These are phyloP conservation scores for Drosophila suboccidentalis DNA, from an alignment of 2,888 invertebrate genomes.

Conservation along the genomic window DNA sequence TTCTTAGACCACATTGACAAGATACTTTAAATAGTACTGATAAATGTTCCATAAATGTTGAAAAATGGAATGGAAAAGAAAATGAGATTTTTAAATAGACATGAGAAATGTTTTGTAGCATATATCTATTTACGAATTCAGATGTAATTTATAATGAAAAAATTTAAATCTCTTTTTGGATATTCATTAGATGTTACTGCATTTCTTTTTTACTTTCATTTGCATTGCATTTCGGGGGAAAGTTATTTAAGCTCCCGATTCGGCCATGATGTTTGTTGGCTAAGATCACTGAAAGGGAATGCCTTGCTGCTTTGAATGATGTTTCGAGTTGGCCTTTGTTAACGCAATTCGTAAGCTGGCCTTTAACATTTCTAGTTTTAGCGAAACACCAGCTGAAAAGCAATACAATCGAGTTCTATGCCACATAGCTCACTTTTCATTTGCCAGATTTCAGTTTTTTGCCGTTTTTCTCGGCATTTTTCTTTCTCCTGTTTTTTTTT, in stretches of 20 bases:
- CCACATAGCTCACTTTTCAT: conserved; percentile 48
- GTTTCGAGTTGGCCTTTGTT: conserved; percentile 20
- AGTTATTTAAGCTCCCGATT: not conserved
- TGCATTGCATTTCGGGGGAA: not conserved
- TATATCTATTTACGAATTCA: not conserved
- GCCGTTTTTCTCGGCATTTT: conserved; percentile 1
- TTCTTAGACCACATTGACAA: conserved; percentile 15
- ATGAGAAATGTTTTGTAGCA: no score
- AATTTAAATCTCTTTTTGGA: no score
- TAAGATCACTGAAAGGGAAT: conserved; percentile 3
- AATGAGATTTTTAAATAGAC: not conserved
- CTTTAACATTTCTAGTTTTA: conserved; percentile 7
- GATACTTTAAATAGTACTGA: conserved; percentile 22
- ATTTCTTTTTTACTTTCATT: not conserved
- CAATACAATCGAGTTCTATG: conserved; percentile 36
- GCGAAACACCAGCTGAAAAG: conserved; percentile 17
- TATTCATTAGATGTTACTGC: not conserved
- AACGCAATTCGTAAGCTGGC: conserved; percentile 9
- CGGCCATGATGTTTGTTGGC: conserved; percentile 8
- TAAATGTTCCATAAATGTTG: not conserved
- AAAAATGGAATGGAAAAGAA: not conserved
- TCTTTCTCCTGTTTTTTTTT: not conserved
- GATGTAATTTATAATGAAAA: no score
- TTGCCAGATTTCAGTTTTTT: conserved; percentile 24
- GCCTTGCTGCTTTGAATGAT: not conserved